phyloP scores from a whole-genome alignment of 2,888 invertebrate species.

The Hanleya hanleyi region DNA sequence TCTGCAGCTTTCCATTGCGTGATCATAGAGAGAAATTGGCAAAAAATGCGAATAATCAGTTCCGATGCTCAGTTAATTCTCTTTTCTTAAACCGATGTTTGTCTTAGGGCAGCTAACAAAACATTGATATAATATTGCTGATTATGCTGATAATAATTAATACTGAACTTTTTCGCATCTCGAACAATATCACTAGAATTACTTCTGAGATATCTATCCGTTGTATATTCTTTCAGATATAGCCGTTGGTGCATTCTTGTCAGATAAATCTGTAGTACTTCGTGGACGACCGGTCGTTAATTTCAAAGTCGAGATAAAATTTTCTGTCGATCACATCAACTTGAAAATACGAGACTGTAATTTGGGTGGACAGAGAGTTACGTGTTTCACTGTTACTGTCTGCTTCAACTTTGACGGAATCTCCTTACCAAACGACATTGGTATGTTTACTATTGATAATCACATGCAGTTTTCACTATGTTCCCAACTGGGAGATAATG shows the following conservation, averaged over 20 bases:
- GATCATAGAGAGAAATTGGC: no score
- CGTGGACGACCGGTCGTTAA: neutral
- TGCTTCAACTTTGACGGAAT: conserved; percentile 25
- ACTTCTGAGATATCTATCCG: no score
- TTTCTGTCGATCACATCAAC: conserved; percentile 32
- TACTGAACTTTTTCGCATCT: no score
- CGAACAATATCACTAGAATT: no score
- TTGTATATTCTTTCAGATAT: neutral
- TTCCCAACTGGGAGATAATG: no score
- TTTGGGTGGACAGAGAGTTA: neutral
- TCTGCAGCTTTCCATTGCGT: no score
- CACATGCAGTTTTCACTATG: neutral
- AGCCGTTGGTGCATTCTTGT: conserved; percentile 1
- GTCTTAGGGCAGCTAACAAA: no score
- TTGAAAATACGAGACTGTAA: neutral
- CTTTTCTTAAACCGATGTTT: no score
- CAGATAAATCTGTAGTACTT: neutral
- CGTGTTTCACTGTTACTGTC: conserved; percentile 26
- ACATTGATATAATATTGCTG: no score
- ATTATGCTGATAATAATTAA: no score
- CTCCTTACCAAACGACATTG: neutral
- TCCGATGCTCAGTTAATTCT: no score
- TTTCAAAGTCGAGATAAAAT: neutral
- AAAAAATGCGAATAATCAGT: no score
- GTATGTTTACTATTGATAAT: neutral